phyloP scores from a whole-genome alignment of 2,888 invertebrate genomes.

The Diarsia rubi region DNA sequence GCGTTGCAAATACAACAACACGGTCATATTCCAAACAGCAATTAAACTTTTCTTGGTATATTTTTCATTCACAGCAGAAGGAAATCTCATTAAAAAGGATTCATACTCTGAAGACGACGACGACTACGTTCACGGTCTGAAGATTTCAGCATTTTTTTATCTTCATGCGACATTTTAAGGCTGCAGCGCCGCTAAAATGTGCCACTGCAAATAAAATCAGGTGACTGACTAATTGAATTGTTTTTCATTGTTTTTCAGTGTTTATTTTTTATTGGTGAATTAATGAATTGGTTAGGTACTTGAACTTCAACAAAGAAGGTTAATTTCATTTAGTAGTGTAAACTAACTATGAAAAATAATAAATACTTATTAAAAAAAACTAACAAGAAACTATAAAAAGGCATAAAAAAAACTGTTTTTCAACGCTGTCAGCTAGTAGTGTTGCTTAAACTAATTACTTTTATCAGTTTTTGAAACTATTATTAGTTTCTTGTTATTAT shows the following conservation, averaged over 20 bases:
- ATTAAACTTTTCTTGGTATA: not conserved
- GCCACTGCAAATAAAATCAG: constrained; percentile 3
- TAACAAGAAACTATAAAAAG: no score
- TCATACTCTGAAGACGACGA: constrained; percentile 18
- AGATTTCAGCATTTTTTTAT: constrained; percentile 27
- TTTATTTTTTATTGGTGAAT: not conserved
- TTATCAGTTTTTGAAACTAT: not conserved
- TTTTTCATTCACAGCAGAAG: constrained; percentile 41
- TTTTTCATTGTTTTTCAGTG: not conserved
- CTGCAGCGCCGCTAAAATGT: not conserved
- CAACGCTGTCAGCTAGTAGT: no score
- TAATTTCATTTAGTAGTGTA: no score
- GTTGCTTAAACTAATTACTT: not conserved
- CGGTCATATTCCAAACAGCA: no score
- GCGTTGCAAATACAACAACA: not conserved
- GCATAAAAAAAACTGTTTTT: no score
- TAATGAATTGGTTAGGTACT: not conserved
- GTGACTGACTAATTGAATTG: constrained; percentile 4
- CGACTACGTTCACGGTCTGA: constrained; percentile 42
- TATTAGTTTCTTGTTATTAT: not conserved
- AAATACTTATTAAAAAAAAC: no score
- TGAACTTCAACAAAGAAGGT: no score
- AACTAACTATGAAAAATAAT: no score
- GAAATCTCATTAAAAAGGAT: constrained; percentile 59
- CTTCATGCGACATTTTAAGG: constrained; percentile 23